Percentiles rank a stretch among this genome's conserved stretches.
Evolutionary conservation across 1,140 invertebrate species (phyloP).

Genomic region (Zaprionus gabonicus): DNA sequence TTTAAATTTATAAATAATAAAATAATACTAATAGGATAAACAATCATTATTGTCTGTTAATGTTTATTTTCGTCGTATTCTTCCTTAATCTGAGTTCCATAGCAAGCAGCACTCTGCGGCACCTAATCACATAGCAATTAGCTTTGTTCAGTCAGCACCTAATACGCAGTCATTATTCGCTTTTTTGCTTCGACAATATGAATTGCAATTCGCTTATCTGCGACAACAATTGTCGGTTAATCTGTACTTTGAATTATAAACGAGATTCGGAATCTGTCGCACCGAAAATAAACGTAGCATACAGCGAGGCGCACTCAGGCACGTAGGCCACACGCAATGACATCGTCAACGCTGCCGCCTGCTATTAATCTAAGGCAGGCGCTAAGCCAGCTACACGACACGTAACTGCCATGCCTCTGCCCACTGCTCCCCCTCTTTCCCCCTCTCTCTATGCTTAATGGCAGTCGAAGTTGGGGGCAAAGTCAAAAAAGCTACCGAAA

Average conservation of each 20-base stretch:
- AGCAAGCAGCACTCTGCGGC: not conserved
- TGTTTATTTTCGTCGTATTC: not conserved
- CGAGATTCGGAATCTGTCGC: conserved; percentile 22
- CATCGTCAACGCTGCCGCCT: conserved; percentile 38
- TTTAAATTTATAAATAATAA: not conserved
- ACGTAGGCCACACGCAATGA: conserved; percentile 56
- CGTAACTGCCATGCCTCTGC: conserved; percentile 23
- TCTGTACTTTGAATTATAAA: conserved; percentile 28
- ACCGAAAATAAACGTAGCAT: conserved; percentile 32
- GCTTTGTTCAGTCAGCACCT: not conserved
- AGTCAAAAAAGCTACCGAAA: conserved; percentile 60
- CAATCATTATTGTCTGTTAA: not conserved
- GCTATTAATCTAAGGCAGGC: conserved; percentile 63
- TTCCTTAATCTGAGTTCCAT: not conserved
- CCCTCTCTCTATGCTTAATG: conserved; percentile 49
- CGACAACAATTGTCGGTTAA: conserved; percentile 37
- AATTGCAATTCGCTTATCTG: conserved; percentile 28
- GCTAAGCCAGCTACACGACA: conserved; percentile 41
- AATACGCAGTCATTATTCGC: conserved; percentile 1
- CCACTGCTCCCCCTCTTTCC: not conserved
- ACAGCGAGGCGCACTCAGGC: conserved; percentile 50
- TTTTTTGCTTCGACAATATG: conserved; percentile 12
- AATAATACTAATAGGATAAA: fast-evolving
- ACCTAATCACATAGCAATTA: conserved; percentile 1
- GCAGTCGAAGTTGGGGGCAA: conserved; percentile 35